Base-by-base conservation (phyloP, 2,113 vertebrate genomes). In the Chlamydotis undulata region DNA sequence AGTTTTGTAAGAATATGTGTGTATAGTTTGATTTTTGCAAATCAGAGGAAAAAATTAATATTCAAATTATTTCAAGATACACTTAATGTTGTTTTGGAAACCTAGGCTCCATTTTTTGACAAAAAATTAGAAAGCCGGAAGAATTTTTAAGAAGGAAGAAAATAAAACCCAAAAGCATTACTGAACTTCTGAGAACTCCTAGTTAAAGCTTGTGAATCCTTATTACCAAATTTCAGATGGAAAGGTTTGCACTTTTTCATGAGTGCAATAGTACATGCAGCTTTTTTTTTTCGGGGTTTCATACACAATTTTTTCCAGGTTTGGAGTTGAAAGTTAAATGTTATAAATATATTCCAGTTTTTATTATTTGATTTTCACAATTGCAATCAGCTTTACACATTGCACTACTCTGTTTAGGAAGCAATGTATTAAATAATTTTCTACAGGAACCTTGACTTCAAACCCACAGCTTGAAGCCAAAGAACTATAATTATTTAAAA, bases 401-500 rank as follows among this genome's bases (percentile, higher is more conserved):
- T 39, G 49, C 43, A 37, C 56, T 60, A 7, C 28, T 82, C 39
- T 75, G 13, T 89, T 82, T 55, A 91, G 31, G 15, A 82, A 33
- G 43, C 71, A 87, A 59, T 64, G 87, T 68, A 52, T 56, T 21
- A 91, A 76, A 95, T 87, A 1, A 56, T 67, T 75, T 94, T 74
- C 61, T 76, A 12, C 28, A 81, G 63, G 23, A 96, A 79, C 49
- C 59, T 90, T 57, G 81, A 73, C 84, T 89, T 96, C 92, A 95
- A 87, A 94, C 70, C 77, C 89, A 65, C 69, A 93, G 89, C 94
- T 95, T 82, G 74, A 69, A 91, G 89, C 89, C 80, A 75, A 31
- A 50, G 76, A 88, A 21, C 35, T 84, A 37, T 77, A 96, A 97
- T 95, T 93, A 87, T 77, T 94, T 97, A 93, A 59, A 87, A 93